Evolutionary conservation across 1,140 invertebrate genomes (phyloP).

Genomic region (Drosophila trapezifrons): DNA sequence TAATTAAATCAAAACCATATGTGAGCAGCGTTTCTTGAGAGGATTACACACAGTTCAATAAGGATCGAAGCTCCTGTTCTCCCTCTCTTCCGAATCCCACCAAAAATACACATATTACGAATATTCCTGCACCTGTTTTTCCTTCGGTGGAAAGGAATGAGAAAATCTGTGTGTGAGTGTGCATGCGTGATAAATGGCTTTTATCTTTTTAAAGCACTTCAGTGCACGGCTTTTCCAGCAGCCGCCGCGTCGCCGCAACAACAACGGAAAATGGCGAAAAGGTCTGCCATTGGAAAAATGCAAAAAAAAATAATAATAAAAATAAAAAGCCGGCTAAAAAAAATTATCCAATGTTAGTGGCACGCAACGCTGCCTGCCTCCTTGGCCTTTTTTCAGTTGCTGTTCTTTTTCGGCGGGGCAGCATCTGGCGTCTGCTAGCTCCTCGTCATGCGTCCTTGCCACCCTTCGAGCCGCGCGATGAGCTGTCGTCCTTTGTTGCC

Average conservation of each 20-base stretch:
- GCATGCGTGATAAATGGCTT: conserved; percentile 78
- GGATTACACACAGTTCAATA: conserved; percentile 66
- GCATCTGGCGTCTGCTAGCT: conserved; percentile 58
- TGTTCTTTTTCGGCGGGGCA: conserved; percentile 19
- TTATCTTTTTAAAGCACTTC: conserved; percentile 81
- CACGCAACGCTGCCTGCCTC: conserved; percentile 50
- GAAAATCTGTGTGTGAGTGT: conserved; percentile 33
- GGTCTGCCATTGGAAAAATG: conserved; percentile 17
- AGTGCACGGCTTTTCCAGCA: conserved; percentile 62
- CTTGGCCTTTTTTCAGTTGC: conserved; percentile 21
- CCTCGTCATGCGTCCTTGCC: conserved; percentile 33
- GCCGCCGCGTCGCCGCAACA: conserved; percentile 2
- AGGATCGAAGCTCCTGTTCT: conserved; percentile 21
- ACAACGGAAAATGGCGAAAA: conserved; percentile 33
- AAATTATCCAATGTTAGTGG: conserved; percentile 63
- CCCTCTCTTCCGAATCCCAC: conserved; percentile 18
- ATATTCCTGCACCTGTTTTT: conserved; percentile 40
- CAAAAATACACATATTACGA: conserved; percentile 14
- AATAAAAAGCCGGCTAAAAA: conserved; percentile 15
- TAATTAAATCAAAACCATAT: neutral
- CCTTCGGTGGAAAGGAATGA: no score
- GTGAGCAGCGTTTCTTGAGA: conserved; percentile 2
- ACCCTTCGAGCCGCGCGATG: neutral
- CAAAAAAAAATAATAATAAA: conserved; percentile 10
- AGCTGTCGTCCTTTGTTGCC: conserved; percentile 35